Base-by-base conservation (phyloP, 2,797 vertebrate genomes). In the Peromyscus attwateri region DNA sequence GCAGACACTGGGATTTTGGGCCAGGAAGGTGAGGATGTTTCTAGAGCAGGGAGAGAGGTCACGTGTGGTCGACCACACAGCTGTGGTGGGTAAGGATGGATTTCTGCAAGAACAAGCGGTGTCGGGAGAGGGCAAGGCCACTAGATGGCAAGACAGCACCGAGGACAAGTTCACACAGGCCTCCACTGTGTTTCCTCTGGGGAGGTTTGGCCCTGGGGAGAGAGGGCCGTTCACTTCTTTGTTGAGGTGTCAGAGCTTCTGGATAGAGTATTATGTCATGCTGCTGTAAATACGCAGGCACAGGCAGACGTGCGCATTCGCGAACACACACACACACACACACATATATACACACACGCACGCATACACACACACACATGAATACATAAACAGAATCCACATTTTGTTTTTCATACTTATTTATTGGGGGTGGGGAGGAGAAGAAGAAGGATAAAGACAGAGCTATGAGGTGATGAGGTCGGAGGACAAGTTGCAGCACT, bases 71-170 rank as follows among this genome's bases (percentile, higher is more conserved):
- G 34, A 16, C 1, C 46, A 8, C 37, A 57, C 5, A 16, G 3
- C 40, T 81, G 49, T 91, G 70, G 40, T 95, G 77, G 68, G 83
- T 70, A 79, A 64, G 75, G 23, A 66, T 31, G 92, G 23, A 10
- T 16, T 81, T 88, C 73, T 3, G 11, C n/a, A 16, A 96, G 55
- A 70, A 91, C 91, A 68, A 71, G 19, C 29, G 43, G 57, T 80
- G 91, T 11, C 82, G 81, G 83, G 66, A 25, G 40, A 34, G 6
- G 37, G 37, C 46, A 75, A 0, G 1, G 71, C 97, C 97, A 93
- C 95, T 97, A 98, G 98, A 85, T 97, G 97, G 98, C 87, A 94
- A 92, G 82, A 92, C 95, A 96, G 94, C 94, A 11, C n/a, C 75
- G 49, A n/a, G 75, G 85, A 87, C 52, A 68, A 71, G 52, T 52